Base-by-base conservation (phyloP, 2,113 vertebrate species). In the Mesoclemmys tuberculata region DNA sequence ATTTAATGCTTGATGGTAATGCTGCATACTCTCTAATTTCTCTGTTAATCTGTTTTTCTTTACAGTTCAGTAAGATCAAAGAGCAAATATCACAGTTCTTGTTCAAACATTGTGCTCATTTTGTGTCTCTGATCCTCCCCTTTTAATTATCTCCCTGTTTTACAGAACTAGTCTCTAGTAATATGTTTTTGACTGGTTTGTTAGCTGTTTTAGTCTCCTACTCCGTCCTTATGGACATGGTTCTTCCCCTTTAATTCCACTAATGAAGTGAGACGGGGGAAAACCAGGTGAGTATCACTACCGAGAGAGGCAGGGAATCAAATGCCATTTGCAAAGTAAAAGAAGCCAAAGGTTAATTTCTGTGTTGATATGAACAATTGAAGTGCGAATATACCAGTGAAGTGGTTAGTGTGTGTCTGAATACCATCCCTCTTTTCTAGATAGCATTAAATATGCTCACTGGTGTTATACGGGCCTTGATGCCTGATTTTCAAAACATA, bases 1-100 rank as follows among this genome's bases (percentile, higher is more conserved):
- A 75, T 96, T 93, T 79, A 22, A 27, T 41, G 11, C 80, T 71
- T 79, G 82, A 82, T 84, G 4, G 48, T 84, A 91, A 92, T n/a
- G 87, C 9, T 2, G 19, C 19, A 14, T 81, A 84, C 88, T 82
- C 35, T 74, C 77, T 81, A 55, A 77, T 91, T 89, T n/a, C 82
- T 92, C 91, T 80, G 16, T 74, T 91, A 94, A 96, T 82, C 71
- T 95, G 85, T 82, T 96, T 96, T 93, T 90, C 87, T 95, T 96
- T 95, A 56, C 29, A 52, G 8, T 88, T 92, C 86, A 90, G 85
- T 68, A 48, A 52, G 64, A 93, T 97, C 88, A 96, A 97, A 97
- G 88, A 95, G 38, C 49, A 95, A 94, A 93, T 44, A 87, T 55
- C 68, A n/a, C 3, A 81, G 52, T 27, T 94, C 95, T 79, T 92